Conservation (phyloP, 2,797 vertebrate species). For the Tokudaia muenninki region DNA sequence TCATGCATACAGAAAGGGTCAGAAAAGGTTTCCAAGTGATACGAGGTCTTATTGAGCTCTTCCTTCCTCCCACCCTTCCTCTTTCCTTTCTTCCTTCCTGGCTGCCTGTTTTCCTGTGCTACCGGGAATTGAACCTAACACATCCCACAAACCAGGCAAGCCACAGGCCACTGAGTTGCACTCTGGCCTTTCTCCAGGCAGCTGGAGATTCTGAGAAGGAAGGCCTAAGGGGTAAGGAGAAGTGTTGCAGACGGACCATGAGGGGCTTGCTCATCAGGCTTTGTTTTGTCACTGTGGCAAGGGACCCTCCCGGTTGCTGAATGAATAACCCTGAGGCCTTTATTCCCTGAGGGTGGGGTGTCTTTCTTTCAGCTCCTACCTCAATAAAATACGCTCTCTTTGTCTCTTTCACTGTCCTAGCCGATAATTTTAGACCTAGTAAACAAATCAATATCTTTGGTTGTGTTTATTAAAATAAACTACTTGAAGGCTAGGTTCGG, state of each 20-base stretch:
- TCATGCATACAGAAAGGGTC: neutral
- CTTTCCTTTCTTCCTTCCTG: too few species aligned
- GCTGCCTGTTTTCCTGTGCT: neutral
- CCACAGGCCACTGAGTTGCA: neutral
- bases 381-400: neutral
- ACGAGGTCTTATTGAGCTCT: neutral
- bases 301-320: neutral
- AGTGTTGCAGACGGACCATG: rapidly evolving
- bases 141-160: neutral
- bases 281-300: neutral
- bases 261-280: neutral
- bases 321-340: neutral
- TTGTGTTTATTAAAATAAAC: neutral
- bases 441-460: conserved; percentile 2
- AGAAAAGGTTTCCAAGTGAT: neutral
- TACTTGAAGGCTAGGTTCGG: neutral
- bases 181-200: neutral
- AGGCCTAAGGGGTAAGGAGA: neutral
- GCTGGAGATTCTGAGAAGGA: neutral
- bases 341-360: neutral
- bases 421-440: neutral
- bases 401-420: neutral
- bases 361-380: neutral
- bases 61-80: neutral
- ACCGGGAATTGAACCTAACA: neutral